A percentile compares a stretch with the other conserved stretches of the same genome.
phyloP scores from a whole-genome alignment of 92 coral and sea anemone species.

The Epizoanthus scotinus region DNA sequence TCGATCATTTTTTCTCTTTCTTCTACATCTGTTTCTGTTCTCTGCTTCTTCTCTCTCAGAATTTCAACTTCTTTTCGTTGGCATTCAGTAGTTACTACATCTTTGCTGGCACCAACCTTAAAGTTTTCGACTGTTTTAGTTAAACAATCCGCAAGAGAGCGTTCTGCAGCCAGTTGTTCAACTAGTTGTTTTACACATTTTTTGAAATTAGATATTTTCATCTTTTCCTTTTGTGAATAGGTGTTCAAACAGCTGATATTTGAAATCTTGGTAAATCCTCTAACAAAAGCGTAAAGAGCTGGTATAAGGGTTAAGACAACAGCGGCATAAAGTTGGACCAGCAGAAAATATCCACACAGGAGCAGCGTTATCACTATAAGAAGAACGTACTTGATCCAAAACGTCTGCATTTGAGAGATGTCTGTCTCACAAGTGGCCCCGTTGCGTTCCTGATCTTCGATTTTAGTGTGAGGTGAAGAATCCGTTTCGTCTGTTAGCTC shows the following conservation, averaged over 20 bases:
- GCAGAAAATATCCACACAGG: constrained; percentile 6
- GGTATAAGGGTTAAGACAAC: neutral
- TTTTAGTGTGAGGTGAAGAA: neutral
- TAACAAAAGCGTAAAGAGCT: constrained; percentile 13
- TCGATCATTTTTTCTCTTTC: constrained; percentile 52
- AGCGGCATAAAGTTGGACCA: neutral
- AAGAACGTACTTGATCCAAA: neutral
- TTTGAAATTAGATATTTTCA: neutral
- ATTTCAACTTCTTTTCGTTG: neutral
- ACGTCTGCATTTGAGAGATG: neutral
- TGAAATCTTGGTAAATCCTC: constrained; percentile 4
- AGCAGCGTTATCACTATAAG: neutral
- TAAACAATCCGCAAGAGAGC: constrained; percentile 26
- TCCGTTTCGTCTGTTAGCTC: constrained; percentile 41
- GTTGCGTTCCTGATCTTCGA: constrained; percentile 5
- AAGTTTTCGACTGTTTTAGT: constrained; percentile 12
- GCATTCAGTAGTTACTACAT: neutral
- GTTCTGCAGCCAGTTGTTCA: constrained; percentile 27
- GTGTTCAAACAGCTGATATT: constrained; percentile 4
- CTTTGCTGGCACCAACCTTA: neutral
- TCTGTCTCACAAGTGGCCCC: neutral
- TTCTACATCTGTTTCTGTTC: constrained; percentile 35
- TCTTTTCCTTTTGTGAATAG: constrained; percentile 5
- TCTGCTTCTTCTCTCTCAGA: constrained; percentile 44
- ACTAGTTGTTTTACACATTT: neutral